phyloP scores from a whole-genome alignment of 2,888 invertebrate genomes.

The Megamerina dolium region DNA sequence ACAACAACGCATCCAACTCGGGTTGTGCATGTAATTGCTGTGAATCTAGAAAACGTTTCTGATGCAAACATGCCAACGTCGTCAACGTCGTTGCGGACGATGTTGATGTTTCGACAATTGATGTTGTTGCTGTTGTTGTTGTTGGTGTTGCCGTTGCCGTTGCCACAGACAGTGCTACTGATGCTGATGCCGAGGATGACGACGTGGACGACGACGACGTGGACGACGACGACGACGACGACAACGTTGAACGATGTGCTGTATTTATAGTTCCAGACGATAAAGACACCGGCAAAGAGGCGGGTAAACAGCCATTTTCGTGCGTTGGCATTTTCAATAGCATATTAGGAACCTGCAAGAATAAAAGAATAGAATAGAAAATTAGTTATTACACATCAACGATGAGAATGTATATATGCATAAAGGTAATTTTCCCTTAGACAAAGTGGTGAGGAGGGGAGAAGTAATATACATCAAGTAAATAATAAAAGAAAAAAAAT shows the following conservation, averaged over 20 bases:
- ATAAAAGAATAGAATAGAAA: conserved; percentile 10
- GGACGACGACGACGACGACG: conserved; percentile 7
- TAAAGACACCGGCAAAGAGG: conserved; percentile 11
- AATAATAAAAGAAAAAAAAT: conserved; percentile 3
- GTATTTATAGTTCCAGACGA: background rate
- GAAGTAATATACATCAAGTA: too few relatives aligned
- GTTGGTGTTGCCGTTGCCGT: conserved; percentile 5
- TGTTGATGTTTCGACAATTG: conserved; percentile 12
- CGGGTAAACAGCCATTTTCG: conserved; percentile 24
- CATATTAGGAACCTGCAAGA: conserved; percentile 47
- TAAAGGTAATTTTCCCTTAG: conserved; percentile 1
- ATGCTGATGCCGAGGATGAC: conserved; percentile 10
- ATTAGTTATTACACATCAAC: conserved; percentile 9
- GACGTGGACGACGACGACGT: conserved; percentile 10
- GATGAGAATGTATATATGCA: background rate
- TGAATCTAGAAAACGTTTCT: conserved; percentile 41
- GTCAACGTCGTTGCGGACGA: conserved; percentile 20
- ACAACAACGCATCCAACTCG: conserved; percentile 23
- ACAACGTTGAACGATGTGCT: conserved; percentile 1
- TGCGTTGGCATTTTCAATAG: conserved; percentile 39
- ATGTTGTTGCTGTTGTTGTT: conserved; percentile 8
- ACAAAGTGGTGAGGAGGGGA: background rate
- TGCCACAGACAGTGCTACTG: conserved; percentile 9
- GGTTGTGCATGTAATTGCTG: conserved; percentile 32
- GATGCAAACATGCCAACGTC: conserved; percentile 42